A percentile compares a stretch with the other conserved stretches of the same genome.
phyloP scores from a whole-genome alignment of 2,113 vertebrate species.

The Manacus vitellinus region DNA sequence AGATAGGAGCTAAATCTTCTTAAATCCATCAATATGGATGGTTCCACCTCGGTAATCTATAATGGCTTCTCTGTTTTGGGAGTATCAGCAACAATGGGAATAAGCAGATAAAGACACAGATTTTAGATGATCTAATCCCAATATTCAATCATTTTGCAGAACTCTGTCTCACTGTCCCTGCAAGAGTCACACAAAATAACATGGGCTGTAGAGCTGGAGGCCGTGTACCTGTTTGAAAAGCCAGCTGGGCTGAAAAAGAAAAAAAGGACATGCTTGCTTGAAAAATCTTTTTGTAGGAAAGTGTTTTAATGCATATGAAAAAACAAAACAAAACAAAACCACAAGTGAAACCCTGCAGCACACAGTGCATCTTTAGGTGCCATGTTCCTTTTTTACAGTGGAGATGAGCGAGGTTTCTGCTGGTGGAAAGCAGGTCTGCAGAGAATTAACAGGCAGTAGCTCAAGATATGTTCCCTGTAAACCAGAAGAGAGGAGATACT shows the following conservation, averaged over 20 bases:
- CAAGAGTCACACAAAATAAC: neutral
- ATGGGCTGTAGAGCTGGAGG: neutral
- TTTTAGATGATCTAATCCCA: neutral
- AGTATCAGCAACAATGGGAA: neutral
- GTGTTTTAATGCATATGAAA: neutral
- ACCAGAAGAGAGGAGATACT: neutral
- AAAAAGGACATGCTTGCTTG: neutral
- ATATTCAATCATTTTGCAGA: neutral
- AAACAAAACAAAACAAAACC: neutral
- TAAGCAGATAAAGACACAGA: neutral
- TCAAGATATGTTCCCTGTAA: neutral
- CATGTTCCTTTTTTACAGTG: neutral
- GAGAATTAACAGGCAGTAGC: neutral
- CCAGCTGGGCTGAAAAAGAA: neutral
- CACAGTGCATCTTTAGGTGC: neutral
- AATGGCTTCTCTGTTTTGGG: neutral
- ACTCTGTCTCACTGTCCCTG: neutral
- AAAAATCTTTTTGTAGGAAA: neutral
- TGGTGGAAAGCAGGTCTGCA: neutral
- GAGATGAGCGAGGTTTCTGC: neutral
- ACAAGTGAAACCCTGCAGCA: neutral
- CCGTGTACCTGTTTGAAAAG: neutral
- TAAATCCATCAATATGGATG: neutral
- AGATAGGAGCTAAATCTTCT: neutral
- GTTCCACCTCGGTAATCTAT: neutral